Evolutionary conservation across 1,140 invertebrate genomes (phyloP).

Genomic region (Araneus ventricosus): DNA sequence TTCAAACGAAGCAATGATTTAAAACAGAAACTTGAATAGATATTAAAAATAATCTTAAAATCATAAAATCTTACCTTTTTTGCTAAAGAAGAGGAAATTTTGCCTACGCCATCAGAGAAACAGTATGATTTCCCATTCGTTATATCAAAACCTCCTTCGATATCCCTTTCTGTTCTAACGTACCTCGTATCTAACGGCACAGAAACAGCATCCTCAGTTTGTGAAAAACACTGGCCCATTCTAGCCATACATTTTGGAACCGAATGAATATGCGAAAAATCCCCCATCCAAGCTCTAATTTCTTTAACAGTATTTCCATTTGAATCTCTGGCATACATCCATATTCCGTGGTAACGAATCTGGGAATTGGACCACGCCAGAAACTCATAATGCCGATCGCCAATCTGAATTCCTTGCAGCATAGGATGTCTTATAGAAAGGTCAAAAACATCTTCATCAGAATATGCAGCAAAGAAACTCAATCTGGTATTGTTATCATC

Average conservation of each 20-base stretch:
- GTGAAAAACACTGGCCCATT: conserved; percentile 79
- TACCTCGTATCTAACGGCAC: conserved; percentile 29
- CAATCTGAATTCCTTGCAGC: conserved; percentile 75
- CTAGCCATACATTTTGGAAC: conserved; percentile 78
- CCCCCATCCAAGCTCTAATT: conserved; percentile 78
- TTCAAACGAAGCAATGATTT: too few species aligned
- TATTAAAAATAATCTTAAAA: background rate
- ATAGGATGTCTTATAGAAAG: conserved; percentile 36
- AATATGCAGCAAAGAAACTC: conserved; percentile 65
- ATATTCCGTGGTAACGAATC: conserved; percentile 78
- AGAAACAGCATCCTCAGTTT: conserved; percentile 75
- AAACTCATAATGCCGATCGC: conserved; percentile 76
- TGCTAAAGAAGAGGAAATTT: conserved; percentile 67
- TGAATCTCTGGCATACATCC: conserved; percentile 77
- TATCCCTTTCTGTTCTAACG: conserved; percentile 47
- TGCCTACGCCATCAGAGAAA: conserved; percentile 75
- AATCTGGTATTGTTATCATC: conserved; percentile 76
- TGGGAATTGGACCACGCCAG: conserved; percentile 78
- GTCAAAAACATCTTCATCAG: conserved; percentile 50
- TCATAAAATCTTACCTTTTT: conserved; percentile 52
- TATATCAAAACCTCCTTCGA: conserved; percentile 68
- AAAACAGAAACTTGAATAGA: background rate
- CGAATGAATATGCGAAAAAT: conserved; percentile 77
- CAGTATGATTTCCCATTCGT: conserved; percentile 65
- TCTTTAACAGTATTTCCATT: conserved; percentile 70